Evolutionary conservation across 2,797 vertebrate genomes (phyloP), one percentile per base, ranked within the genome.

Genomic region (Hypotaenidia okinawae): DNA sequence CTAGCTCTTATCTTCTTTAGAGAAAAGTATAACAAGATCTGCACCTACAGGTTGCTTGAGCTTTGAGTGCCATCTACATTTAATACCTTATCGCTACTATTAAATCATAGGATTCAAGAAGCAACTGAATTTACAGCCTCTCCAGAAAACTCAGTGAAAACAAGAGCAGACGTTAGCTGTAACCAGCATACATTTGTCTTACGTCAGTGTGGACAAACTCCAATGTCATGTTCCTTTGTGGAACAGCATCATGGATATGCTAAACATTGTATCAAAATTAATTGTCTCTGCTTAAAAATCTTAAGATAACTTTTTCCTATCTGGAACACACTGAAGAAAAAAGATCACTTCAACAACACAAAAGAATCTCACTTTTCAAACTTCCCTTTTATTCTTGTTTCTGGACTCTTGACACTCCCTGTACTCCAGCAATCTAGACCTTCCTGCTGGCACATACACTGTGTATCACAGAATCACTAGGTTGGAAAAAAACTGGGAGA

Each of bases 311-410:
- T 73, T 91, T 86, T 68, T 43, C 22, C 22, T 19, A 66, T 10
- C 30, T 23, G 6, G 11, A 92, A 73, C 47, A 43, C 84, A 61
- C 14, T 27, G 12, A 17, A 45, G 43, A 52, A 72, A 72, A 64
- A 62, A 39, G 21, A 12, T 3, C 0, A 70, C 22, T 75, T 62
- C 19, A 64, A 19, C 28, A 73, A 66, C n/a, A 27, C 9, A 59
- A 62, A 94, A 84, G 6, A 69, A 82, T 27, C 28, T 87, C 27
- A 68, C 10, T 84, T 90, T 88, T 84, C 41, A 94, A 75, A 88
- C 7, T 37, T 74, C 59, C 39, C 16, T 83, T 83, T 75, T 51
- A 27, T 57, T 87, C 28, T 72, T 63, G 24, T 58, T 95, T 79
- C 73, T 73, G 59, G 55, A 73, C 30, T 52, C 55, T 19, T 19